A percentile compares a stretch with the other conserved stretches of the same genome.
Evolutionary conservation across 2,113 vertebrate species (phyloP).

Genomic region (Phalacrocorax brasilianus): DNA sequence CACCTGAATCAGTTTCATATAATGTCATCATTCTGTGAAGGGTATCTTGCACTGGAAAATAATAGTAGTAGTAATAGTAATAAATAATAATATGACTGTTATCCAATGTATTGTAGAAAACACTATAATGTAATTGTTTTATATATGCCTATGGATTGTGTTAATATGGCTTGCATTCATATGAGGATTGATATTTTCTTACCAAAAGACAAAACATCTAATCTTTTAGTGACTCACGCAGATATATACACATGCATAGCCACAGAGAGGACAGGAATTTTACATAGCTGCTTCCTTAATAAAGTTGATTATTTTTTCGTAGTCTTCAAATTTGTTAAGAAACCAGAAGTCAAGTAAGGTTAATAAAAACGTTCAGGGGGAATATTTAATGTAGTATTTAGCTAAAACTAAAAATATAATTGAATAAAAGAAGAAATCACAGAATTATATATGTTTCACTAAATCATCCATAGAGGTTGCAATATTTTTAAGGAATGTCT

Average conservation of each 20-base stretch:
- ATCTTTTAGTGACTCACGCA: background rate
- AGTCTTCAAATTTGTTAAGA: background rate
- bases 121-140: background rate
- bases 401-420: background rate
- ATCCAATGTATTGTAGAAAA: background rate
- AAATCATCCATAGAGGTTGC: background rate
- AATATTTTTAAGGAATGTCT: background rate
- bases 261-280: background rate
- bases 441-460: background rate
- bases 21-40: background rate
- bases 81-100: background rate
- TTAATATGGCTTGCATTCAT: background rate
- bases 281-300: background rate
- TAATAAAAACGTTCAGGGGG: background rate
- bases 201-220: background rate
- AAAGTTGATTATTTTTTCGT: background rate
- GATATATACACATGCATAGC: accelerated
- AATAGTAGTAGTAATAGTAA: background rate
- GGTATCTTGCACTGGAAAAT: background rate
- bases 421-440: background rate
- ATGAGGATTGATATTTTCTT: background rate
- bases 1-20: background rate
- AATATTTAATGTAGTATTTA: background rate
- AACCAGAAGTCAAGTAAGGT: background rate
- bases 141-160: background rate